A percentile compares a stretch with the other conserved stretches of the same genome.
phyloP scores from a whole-genome alignment of 2,113 vertebrate genomes.

The Phyllostomus hastatus region DNA sequence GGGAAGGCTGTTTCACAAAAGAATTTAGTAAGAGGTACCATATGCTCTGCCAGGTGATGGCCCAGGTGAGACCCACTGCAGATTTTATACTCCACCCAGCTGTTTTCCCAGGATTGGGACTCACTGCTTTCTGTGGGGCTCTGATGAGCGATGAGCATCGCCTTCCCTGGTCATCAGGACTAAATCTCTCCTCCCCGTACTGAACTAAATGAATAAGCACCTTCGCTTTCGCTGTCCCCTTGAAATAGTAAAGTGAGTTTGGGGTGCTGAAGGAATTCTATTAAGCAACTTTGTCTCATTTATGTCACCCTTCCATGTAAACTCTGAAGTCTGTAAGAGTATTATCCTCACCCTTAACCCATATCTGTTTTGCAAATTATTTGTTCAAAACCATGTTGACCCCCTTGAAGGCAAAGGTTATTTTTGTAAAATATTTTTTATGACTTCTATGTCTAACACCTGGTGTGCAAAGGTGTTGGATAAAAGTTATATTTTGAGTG shows the following conservation, averaged over 20 bases:
- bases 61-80: neutral
- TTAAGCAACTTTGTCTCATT: neutral
- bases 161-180: neutral
- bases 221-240: neutral
- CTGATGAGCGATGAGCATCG: neutral
- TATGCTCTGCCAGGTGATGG: neutral
- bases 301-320: neutral
- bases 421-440: neutral
- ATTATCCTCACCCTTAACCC: neutral
- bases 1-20: neutral
- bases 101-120: neutral
- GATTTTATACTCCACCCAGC: neutral
- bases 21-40: neutral
- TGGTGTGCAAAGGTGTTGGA: neutral
- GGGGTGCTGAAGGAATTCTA: neutral
- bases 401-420: neutral
- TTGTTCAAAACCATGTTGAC: neutral
- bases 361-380: neutral
- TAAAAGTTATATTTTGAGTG: neutral
- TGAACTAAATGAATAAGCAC: neutral
- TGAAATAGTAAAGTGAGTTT: neutral
- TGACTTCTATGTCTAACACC: neutral
- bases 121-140: neutral
- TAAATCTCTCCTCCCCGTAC: neutral
- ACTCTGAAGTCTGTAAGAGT: neutral